Evolutionary conservation across 37 sponge, comb jelly and placozoan species (phyloP), one percentile per base, ranked within the genome.

Genomic region (Eunapius fragilis): DNA sequence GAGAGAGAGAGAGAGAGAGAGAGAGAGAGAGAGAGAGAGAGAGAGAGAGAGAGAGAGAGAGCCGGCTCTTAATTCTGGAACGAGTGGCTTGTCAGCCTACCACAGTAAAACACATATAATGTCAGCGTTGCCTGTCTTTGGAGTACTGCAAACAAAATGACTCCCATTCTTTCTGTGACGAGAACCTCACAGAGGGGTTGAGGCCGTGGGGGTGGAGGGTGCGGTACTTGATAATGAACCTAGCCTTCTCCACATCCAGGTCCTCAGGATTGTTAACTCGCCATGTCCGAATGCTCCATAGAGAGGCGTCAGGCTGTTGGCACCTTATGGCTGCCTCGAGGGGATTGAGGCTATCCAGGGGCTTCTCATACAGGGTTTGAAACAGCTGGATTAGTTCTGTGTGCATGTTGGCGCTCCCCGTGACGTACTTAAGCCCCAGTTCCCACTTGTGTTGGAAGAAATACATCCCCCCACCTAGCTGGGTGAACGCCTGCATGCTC

Each of bases 1-100:
- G 83, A 82, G 83, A 72, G 83, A 82, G 83, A 82, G 83, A 72
- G 83, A 82, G 83, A 82, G 83, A 72, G 83, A 82, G 73, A 72
- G 83, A 72, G 83, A 70, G 73, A 82, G 73, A 72, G 83, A 82
- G 83, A 82, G 83, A 72, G 83, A 82, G 83, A 82, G 81, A 32
- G 73, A 72, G 83, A 82, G 73, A 37, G 73, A 72, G 73, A 72
- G 73, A 72, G 83, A 72, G 73, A 72, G 73, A 72, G 83, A 82
- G 83, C 71, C 48, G 25, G 73, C 28, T 45, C 28, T 37, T 4
- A 70, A 82, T 11, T n/a, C n/a, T n/a, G n/a, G n/a, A n/a, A n/a
- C n/a, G n/a, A n/a, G n/a, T n/a, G n/a, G n/a, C n/a, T n/a, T n/a
- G n/a, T n/a, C n/a, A n/a, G n/a, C n/a, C n/a, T n/a, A n/a, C n/a